These are phyloP conservation scores for Sipha maydis DNA, from an alignment of 2,888 invertebrate species.

Conservation along the genomic window DNA sequence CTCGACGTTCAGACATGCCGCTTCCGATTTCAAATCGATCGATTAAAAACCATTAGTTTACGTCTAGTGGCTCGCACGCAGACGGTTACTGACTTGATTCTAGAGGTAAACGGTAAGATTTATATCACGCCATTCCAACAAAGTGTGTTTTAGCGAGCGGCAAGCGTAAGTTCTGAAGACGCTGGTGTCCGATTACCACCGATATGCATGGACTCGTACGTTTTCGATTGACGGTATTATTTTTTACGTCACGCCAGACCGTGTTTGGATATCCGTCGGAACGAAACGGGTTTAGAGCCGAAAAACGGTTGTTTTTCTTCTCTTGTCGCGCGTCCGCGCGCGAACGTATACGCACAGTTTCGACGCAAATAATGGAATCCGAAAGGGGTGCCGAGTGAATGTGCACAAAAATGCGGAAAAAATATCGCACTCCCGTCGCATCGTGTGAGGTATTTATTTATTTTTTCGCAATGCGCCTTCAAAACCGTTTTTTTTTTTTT, in stretches of 20 bases:
- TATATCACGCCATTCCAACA: too few species aligned
- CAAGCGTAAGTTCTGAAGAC: neutral
- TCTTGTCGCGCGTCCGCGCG: neutral
- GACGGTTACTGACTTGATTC: too few species aligned
- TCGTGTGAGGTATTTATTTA: constrained; percentile 57
- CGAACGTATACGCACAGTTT: neutral
- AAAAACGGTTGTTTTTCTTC: constrained; percentile 12
- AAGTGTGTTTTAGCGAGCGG: too few species aligned
- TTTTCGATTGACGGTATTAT: neutral
- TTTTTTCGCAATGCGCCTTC: constrained; percentile 49
- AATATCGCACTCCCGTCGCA: constrained; percentile 23
- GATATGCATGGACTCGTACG: neutral
- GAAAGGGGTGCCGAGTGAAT: constrained; percentile 17
- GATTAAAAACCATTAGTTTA: too few species aligned
- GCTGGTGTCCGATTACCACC: neutral
- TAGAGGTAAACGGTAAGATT: too few species aligned
- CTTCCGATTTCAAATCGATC: too few species aligned
- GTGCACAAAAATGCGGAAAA: constrained; percentile 34
- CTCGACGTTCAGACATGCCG: too few species aligned
- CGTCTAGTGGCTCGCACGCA: too few species aligned
- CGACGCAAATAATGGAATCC: neutral
- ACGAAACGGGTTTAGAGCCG: constrained; percentile 4
- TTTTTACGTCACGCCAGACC: neutral
- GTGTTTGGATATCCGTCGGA: neutral
- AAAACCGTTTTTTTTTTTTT: constrained; percentile 21